Percentiles rank a stretch among this genome's conserved stretches.
phyloP scores from a whole-genome alignment of 2,113 vertebrate genomes.

The Puma concolor region DNA sequence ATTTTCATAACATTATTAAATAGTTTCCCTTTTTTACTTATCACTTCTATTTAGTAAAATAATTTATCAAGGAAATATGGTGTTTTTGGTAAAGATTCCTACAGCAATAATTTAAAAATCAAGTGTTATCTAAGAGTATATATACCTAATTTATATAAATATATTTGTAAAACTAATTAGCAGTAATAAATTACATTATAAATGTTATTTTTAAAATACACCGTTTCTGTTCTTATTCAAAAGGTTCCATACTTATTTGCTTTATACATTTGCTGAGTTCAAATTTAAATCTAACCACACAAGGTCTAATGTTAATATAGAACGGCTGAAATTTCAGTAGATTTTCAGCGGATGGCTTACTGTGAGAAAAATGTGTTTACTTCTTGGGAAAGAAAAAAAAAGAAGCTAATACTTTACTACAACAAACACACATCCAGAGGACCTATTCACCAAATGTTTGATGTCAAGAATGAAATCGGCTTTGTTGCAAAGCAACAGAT shows the following conservation, averaged over 20 bases:
- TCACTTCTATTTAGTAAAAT: background rate
- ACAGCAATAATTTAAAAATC: background rate
- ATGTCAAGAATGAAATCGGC: conserved; percentile 25
- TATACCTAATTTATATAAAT: background rate
- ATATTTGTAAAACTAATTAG: background rate
- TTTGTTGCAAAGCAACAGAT: conserved; percentile 18
- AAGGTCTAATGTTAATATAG: background rate
- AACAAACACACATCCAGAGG: background rate
- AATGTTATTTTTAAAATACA: background rate
- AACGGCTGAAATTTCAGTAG: conserved; percentile 1
- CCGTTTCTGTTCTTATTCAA: background rate
- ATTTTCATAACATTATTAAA: background rate
- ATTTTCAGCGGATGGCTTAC: background rate
- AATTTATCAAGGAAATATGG: background rate
- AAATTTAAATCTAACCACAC: background rate
- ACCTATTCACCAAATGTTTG: background rate
- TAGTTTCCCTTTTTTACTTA: background rate
- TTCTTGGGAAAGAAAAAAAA: background rate
- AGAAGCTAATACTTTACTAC: conserved; percentile 1
- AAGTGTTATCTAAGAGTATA: background rate
- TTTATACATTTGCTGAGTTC: background rate
- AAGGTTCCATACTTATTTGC: background rate
- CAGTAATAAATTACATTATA: background rate
- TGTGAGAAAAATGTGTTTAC: background rate
- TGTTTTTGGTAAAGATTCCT: background rate